Conservation (phyloP, 2,888 invertebrate species). For the Congeria kusceri region DNA sequence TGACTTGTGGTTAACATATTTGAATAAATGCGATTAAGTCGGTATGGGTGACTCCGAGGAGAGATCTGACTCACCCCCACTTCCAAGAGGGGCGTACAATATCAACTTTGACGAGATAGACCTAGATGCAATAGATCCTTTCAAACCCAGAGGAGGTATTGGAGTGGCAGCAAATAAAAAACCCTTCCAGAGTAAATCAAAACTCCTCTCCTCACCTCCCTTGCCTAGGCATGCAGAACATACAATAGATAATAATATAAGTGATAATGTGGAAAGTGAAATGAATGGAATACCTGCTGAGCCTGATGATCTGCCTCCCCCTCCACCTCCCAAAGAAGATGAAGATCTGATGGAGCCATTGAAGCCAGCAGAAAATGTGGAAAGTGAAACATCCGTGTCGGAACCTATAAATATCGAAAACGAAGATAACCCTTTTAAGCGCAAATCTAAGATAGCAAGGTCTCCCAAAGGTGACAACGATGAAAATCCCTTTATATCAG, state of each 20-base stretch:
- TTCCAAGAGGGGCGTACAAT: conserved; percentile 80
- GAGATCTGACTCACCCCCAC: conserved; percentile 85
- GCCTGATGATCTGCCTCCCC: conserved; percentile 1
- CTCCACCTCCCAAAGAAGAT: not conserved
- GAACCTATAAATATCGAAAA: conserved; percentile 36
- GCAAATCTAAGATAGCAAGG: conserved; percentile 70
- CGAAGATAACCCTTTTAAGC: conserved; percentile 81
- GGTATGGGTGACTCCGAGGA: conserved; percentile 49
- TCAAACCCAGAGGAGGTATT: conserved; percentile 70
- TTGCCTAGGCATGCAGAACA: conserved; percentile 13
- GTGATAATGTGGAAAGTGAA: not conserved
- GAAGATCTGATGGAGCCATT: not conserved
- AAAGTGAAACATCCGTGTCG: not conserved
- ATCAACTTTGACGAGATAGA: conserved; percentile 83
- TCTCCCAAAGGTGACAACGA: conserved; percentile 78
- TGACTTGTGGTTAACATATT: no score
- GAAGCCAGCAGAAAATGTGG: not conserved
- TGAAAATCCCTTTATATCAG: conserved; percentile 80
- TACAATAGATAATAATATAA: not conserved
- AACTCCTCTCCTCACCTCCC: conserved; percentile 74
- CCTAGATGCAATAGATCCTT: conserved; percentile 79
- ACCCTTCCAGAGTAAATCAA: conserved; percentile 77
- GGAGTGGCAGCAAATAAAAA: conserved; percentile 74
- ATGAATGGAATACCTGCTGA: not conserved
- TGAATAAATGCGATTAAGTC: not conserved